Evolutionary conservation across 2,888 invertebrate genomes (phyloP).

Genomic region (Drosophila nr. perissopoda): DNA sequence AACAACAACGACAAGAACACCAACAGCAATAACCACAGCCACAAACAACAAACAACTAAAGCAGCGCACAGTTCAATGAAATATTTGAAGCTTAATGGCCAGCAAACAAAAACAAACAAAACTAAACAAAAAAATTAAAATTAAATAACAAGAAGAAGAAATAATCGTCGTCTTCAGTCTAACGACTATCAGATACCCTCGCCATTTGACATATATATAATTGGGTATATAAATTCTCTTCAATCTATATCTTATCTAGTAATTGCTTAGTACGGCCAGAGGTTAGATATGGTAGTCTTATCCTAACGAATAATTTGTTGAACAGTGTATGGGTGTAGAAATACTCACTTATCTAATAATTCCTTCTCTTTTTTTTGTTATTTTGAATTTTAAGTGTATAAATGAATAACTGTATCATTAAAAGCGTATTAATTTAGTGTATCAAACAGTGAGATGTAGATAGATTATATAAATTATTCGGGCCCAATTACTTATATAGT

Average conservation of each 20-base stretch:
- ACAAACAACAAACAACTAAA: constrained; percentile 27
- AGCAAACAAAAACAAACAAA: constrained; percentile 59
- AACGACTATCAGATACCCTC: constrained; percentile 32
- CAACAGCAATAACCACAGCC: constrained; percentile 26
- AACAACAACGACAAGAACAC: constrained; percentile 3
- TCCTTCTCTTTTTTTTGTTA: not conserved
- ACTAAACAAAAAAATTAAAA: constrained; percentile 9
- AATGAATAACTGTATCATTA: not conserved
- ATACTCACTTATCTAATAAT: not conserved
- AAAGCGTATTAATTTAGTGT: not conserved
- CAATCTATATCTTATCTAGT: not conserved
- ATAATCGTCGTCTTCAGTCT: not conserved
- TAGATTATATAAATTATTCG: not conserved
- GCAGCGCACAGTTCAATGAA: constrained; percentile 45
- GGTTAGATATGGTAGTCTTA: not conserved
- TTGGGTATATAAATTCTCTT: not conserved
- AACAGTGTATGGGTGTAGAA: not conserved
- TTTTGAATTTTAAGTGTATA: not conserved
- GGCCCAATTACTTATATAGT: not conserved
- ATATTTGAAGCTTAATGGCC: constrained; percentile 57
- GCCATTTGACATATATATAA: not conserved
- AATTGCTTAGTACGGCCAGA: not conserved
- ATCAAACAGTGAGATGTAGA: not conserved
- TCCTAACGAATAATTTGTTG: not conserved
- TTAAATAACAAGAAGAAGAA: not conserved